Evolutionary conservation across 2,888 invertebrate genomes (phyloP), one percentile per base, ranked within the genome.

Genomic region (Melieria omissa): DNA sequence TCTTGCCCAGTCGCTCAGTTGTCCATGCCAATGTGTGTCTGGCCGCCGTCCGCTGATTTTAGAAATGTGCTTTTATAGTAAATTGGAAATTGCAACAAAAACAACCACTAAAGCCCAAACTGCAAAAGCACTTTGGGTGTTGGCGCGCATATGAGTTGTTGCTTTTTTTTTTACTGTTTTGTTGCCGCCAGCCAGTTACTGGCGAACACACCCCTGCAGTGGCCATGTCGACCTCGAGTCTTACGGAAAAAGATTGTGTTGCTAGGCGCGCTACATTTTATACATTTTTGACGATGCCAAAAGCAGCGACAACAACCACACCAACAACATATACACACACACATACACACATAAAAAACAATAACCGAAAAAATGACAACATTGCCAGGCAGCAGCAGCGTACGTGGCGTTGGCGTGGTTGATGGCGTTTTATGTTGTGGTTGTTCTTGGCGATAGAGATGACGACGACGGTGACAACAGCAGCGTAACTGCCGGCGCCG

Each of bases 41-140:
- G 29, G 29, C 29, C 29, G 29, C 29, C 29, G 29, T 42, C 3
- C 42, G 9, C 44, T 42, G 44, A 47, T 47, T 16, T 10, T 64
- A 10, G 10, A 16, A 52, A 47, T 64, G 41, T 54, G 42, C 49
- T 58, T 47, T 67, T 16, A 10, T 57, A 58, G 47, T 64, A 52
- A 52, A 52, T 52, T 64, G 52, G 9, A 52, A 9, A 77, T 29
- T 73, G 74, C 68, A 75, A 61, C 52, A 29, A 29, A 29, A 29
- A 29, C 29, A 29, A 29, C 29, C 29, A 29, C 29, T 29, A 29
- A 29, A 29, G 29, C 29, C 29, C 2, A 29, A 29, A 29, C 1
- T 29, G 29, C 29, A 29, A 29, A 29, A 29, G 29, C 29, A 29
- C 29, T 29, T 29, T 29, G 29, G 44, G 12, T 61, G 16, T 58